Conservation (phyloP, 2,113 vertebrate genomes). For the Sinocyclocheilus grahami region DNA sequence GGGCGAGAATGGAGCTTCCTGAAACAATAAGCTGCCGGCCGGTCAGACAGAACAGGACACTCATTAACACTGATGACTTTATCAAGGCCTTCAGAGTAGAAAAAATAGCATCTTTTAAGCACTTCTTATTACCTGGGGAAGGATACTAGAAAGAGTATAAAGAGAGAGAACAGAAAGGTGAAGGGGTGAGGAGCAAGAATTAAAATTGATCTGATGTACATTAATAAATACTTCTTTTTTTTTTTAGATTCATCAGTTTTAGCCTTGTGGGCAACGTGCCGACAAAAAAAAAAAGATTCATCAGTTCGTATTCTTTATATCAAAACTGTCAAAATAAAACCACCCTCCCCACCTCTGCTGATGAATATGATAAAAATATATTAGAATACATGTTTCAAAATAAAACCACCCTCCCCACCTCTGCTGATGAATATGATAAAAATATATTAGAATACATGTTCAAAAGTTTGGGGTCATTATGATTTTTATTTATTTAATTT, state of each 20-base stretch:
- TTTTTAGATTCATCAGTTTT: background rate
- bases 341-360: background rate
- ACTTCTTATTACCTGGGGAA: background rate
- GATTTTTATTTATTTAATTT: background rate
- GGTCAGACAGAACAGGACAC: conserved; percentile 60
- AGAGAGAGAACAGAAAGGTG: background rate
- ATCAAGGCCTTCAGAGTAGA: conserved; percentile 64
- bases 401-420: background rate
- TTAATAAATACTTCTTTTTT: background rate
- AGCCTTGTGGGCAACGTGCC: no score
- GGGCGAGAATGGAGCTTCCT: conserved; percentile 65
- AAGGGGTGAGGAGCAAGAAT: background rate
- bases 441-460: background rate
- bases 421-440: background rate
- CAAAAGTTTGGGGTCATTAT: background rate
- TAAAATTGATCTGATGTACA: background rate
- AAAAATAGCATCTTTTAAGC: background rate
- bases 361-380: background rate
- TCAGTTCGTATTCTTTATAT: background rate
- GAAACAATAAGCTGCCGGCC: conserved; percentile 65
- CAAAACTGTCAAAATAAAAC: background rate
- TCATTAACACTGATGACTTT: conserved; percentile 69
- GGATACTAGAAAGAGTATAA: background rate
- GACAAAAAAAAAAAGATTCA: no score
- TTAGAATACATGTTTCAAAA: background rate